Conservation (phyloP, 2,888 invertebrate genomes). For the Archips xylosteana region DNA sequence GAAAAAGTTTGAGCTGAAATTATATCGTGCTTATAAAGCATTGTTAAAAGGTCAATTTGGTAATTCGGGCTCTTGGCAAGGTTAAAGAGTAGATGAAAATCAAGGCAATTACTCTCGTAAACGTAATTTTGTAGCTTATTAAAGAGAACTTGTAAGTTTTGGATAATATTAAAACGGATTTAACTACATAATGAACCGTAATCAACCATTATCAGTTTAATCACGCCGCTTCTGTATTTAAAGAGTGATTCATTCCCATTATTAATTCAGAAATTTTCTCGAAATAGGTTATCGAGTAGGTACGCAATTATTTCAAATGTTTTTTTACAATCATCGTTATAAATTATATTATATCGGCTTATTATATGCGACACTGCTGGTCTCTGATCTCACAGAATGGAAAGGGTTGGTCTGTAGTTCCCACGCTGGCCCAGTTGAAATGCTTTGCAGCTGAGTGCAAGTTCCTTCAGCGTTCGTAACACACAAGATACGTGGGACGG, state of each 20-base stretch:
- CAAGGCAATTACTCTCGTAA: conserved; percentile 12
- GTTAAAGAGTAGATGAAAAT: conserved; percentile 18
- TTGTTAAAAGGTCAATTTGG: conserved; percentile 23
- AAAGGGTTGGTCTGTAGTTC: no score
- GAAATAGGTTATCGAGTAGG: not conserved
- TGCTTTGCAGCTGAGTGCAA: no score
- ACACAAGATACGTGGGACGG: no score
- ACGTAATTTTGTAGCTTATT: conserved; percentile 6
- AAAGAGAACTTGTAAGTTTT: conserved; percentile 2
- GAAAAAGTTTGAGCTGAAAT: conserved; percentile 10
- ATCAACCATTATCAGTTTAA: not conserved
- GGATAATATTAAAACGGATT: not conserved
- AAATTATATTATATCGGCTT: no score
- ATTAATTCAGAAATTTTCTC: not conserved
- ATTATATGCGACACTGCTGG: no score
- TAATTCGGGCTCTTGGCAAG: conserved; percentile 15
- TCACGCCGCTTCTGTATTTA: not conserved
- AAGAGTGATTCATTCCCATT: not conserved
- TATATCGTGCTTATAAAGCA: conserved; percentile 23
- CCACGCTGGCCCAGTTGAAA: no score
- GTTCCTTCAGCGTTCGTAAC: no score
- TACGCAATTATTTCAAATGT: not conserved
- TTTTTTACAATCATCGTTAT: not conserved
- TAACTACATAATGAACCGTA: not conserved
- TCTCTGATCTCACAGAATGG: no score